A percentile compares a stretch with the other conserved stretches of the same genome.
These are phyloP conservation scores for Teleogryllus oceanicus DNA, from an alignment of 2,888 invertebrate species.

Conservation along the genomic window DNA sequence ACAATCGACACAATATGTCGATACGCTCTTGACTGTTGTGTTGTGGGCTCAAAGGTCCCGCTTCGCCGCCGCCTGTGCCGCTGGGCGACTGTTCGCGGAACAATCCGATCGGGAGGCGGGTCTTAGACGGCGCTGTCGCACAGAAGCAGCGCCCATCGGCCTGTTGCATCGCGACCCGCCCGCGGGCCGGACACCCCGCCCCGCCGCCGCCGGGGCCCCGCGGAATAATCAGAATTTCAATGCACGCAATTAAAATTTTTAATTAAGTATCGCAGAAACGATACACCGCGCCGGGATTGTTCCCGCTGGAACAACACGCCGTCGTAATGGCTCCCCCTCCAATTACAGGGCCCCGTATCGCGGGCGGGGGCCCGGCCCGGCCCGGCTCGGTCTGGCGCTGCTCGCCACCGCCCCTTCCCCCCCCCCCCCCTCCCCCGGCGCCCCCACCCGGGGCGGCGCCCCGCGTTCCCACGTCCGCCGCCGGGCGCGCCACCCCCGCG, in stretches of 20 bases:
- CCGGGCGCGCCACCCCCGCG: too few relatives aligned
- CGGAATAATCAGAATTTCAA: conserved; percentile 9
- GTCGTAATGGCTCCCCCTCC: conserved; percentile 11
- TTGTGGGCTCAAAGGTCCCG: background rate
- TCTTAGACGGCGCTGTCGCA: too few relatives aligned
- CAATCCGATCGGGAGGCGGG: background rate
- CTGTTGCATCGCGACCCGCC: too few relatives aligned
- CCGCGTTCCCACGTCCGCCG: background rate
- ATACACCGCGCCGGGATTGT: background rate
- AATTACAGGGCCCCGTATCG: background rate
- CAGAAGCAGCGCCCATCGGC: too few relatives aligned
- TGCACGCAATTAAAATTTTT: conserved; percentile 11
- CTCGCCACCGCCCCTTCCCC: background rate
- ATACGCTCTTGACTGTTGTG: background rate
- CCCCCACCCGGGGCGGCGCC: background rate
- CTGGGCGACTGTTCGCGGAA: background rate
- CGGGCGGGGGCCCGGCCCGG: background rate
- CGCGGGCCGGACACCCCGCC: too few relatives aligned
- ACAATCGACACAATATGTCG: background rate
- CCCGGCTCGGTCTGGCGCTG: background rate
- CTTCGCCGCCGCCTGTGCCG: background rate
- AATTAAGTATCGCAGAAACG: conserved; percentile 9
- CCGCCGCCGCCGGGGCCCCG: background rate
- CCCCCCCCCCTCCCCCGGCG: background rate
- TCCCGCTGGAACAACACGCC: conserved; percentile 18